phyloP scores from a whole-genome alignment of 1,140 invertebrate species.

The Euschistus heros region DNA sequence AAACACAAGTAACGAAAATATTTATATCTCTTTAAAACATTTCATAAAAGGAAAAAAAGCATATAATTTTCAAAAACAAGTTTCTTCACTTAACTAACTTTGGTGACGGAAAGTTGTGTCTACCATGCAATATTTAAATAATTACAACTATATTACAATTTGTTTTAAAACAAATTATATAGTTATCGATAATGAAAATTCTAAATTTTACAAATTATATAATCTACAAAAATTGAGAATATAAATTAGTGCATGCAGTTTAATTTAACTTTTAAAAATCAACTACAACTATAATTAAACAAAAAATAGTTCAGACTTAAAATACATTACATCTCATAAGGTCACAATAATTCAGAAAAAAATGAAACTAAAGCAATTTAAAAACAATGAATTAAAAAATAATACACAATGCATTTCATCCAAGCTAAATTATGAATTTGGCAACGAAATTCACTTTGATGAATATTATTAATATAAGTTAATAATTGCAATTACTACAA shows the following conservation, averaged over 20 bases:
- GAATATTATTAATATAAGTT: neutral
- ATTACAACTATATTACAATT: no score
- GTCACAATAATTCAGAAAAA: neutral
- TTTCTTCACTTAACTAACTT: no score
- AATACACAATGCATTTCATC: conserved; percentile 1
- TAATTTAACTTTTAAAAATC: neutral
- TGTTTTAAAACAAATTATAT: no score
- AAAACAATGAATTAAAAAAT: conserved; percentile 8
- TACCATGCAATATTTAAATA: no score
- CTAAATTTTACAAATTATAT: no score
- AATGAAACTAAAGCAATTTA: neutral
- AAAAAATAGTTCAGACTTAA: neutral
- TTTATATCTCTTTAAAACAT: no score
- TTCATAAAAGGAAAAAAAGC: no score
- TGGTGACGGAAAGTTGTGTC: no score
- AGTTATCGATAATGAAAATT: no score
- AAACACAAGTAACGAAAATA: no score
- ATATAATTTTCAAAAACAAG: no score
- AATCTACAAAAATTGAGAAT: conserved; percentile 10
- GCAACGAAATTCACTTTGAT: neutral
- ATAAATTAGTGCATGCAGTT: conserved; percentile 1
- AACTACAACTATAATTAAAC: neutral
- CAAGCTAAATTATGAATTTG: conserved; percentile 3
- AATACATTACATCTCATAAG: neutral
- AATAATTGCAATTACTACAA: neutral